Evolutionary conservation across 2,113 vertebrate genomes (phyloP).

Genomic region (Phyllostomus discolor): DNA sequence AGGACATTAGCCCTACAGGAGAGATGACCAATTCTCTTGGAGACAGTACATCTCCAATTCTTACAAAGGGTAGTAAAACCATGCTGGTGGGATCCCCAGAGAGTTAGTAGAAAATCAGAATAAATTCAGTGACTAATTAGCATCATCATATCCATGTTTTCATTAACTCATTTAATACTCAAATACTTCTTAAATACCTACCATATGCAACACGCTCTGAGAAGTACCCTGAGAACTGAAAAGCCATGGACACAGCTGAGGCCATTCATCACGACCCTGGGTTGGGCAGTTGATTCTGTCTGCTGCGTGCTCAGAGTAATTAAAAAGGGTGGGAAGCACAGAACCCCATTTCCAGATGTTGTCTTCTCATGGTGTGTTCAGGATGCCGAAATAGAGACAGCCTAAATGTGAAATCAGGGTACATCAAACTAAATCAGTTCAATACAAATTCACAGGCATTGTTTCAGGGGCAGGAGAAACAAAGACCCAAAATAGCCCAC

Average conservation of each 20-base stretch:
- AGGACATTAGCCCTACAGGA: background rate
- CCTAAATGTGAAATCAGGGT: background rate
- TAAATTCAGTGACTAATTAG: background rate
- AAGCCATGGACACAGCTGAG: background rate
- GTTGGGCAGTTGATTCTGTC: background rate
- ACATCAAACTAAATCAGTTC: background rate
- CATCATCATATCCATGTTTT: background rate
- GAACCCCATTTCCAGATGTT: conserved; percentile 40
- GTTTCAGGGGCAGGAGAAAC: background rate
- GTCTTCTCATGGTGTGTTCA: background rate
- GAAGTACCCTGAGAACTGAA: background rate
- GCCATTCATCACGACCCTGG: background rate
- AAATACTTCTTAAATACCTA: background rate
- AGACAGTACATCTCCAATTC: background rate
- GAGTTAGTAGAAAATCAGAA: background rate
- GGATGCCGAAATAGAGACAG: background rate
- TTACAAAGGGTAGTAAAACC: background rate
- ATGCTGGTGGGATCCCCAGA: background rate
- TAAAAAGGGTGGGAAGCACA: conserved; percentile 35
- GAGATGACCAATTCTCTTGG: background rate
- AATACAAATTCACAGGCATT: background rate
- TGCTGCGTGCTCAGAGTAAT: background rate
- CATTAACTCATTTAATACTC: background rate
- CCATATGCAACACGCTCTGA: background rate
- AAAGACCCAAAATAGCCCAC: background rate